Conservation (phyloP, 53 echinoderm and acorn worm species). For the Apostichopus leukothele region DNA sequence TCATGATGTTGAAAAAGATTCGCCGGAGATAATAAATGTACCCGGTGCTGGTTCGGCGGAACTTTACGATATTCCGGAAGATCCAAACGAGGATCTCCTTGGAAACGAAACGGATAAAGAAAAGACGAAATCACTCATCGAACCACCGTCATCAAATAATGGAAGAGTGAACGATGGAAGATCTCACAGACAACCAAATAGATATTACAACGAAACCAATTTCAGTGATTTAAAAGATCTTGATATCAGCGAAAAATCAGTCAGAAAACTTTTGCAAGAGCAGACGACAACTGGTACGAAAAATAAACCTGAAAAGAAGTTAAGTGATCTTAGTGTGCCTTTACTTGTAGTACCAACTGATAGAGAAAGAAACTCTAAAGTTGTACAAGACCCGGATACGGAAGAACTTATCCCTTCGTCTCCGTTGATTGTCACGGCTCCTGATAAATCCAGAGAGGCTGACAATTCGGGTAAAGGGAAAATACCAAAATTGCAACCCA, state of each 20-base stretch:
- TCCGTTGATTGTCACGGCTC: neutral
- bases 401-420: neutral
- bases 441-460: neutral
- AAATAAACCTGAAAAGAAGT: neutral
- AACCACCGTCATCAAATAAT: neutral
- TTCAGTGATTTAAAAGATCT: neutral
- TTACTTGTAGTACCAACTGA: constrained; percentile 21
- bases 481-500: too few species aligned
- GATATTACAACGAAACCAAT: neutral
- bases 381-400: neutral
- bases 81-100: constrained; percentile 65
- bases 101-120: constrained; percentile 22
- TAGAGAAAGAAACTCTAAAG: neutral
- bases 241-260: neutral
- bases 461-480: neutral
- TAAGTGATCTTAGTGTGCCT: constrained; percentile 22
- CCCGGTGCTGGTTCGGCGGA: constrained; percentile 70
- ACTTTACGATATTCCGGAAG: constrained; percentile 92
- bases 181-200: neutral
- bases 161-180: neutral
- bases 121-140: neutral
- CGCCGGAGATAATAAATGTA: constrained; percentile 23
- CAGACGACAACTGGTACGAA: neutral
- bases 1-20: neutral
- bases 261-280: neutral